phyloP scores from a whole-genome alignment of 1,140 invertebrate genomes.

The Drosophila hydei region DNA sequence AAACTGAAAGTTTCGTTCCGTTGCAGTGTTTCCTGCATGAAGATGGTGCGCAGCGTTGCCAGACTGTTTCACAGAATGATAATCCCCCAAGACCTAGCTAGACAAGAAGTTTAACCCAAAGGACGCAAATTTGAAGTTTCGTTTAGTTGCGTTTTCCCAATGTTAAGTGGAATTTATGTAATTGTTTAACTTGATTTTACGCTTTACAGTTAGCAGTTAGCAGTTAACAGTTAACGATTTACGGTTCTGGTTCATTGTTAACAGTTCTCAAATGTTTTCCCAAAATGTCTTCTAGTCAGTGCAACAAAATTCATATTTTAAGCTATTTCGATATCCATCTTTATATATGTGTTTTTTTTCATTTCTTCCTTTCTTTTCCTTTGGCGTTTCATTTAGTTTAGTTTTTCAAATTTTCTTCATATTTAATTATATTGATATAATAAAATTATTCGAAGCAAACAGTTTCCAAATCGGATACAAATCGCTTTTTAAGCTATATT shows the following conservation, averaged over 20 bases:
- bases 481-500: neutral
- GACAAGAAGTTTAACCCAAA: slow-evolving; percentile 9
- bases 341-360: slow-evolving; percentile 17
- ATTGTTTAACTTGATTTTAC: slow-evolving; percentile 34
- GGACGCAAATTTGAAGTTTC: slow-evolving; percentile 51
- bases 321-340: slow-evolving; percentile 12
- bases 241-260: slow-evolving; percentile 34
- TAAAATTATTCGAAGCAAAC: slow-evolving; percentile 11
- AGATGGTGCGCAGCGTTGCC: too few species aligned
- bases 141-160: slow-evolving; percentile 55
- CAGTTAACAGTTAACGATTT: slow-evolving; percentile 3
- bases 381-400: slow-evolving; percentile 40
- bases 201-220: neutral
- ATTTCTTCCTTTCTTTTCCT: slow-evolving; percentile 1
- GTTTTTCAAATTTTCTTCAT: slow-evolving; percentile 23
- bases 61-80: too few species aligned
- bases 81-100: too few species aligned
- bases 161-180: slow-evolving; percentile 35
- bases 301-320: slow-evolving; percentile 32
- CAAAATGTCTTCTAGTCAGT: slow-evolving; percentile 58
- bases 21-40: too few species aligned
- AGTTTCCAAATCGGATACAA: neutral
- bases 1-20: too few species aligned
- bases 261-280: slow-evolving; percentile 28
- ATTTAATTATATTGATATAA: slow-evolving; percentile 37